Conservation (phyloP, 2,888 invertebrate genomes). For the Apamea monoglypha region DNA sequence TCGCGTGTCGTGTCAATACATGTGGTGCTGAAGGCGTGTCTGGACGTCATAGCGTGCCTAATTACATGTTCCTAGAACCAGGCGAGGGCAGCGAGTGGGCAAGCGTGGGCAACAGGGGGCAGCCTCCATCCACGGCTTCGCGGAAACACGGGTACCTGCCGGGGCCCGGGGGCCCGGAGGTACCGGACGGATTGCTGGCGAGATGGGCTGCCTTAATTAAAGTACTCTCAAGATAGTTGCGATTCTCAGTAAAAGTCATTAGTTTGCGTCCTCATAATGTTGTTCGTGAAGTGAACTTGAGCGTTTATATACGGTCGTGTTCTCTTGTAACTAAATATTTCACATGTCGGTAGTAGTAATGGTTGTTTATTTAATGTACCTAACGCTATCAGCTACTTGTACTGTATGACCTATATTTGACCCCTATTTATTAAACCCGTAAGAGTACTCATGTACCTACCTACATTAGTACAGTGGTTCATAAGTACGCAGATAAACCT, state of each 20-base stretch:
- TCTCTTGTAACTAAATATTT: constrained; percentile 9
- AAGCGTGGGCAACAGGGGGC: constrained; percentile 4
- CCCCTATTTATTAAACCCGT: constrained; percentile 17
- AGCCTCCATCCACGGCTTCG: constrained; percentile 19
- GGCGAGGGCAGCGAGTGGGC: constrained; percentile 20
- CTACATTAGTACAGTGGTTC: constrained; percentile 2
- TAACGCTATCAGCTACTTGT: constrained; percentile 30
- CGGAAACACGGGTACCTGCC: constrained; percentile 19
- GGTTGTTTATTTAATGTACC: constrained; percentile 12
- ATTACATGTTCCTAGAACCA: constrained; percentile 48
- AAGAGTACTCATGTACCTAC: neutral
- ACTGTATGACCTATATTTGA: constrained; percentile 18
- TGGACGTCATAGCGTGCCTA: constrained; percentile 36
- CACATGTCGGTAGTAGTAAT: neutral
- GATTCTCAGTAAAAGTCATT: constrained; percentile 35
- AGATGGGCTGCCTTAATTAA: constrained; percentile 32
- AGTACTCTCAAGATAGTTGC: constrained; percentile 41
- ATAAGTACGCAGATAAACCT: neutral
- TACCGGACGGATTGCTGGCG: constrained; percentile 18
- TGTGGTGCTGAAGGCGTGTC: constrained; percentile 39
- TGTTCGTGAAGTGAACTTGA: constrained; percentile 10
- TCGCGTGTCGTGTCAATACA: neutral
- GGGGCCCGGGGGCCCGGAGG: neutral
- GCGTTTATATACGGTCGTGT: neutral
- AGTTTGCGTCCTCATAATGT: constrained; percentile 29